A percentile compares a stretch with the other conserved stretches of the same genome.
Conservation (phyloP, 1,140 invertebrate species). For the Hylaeus volcanicus region DNA sequence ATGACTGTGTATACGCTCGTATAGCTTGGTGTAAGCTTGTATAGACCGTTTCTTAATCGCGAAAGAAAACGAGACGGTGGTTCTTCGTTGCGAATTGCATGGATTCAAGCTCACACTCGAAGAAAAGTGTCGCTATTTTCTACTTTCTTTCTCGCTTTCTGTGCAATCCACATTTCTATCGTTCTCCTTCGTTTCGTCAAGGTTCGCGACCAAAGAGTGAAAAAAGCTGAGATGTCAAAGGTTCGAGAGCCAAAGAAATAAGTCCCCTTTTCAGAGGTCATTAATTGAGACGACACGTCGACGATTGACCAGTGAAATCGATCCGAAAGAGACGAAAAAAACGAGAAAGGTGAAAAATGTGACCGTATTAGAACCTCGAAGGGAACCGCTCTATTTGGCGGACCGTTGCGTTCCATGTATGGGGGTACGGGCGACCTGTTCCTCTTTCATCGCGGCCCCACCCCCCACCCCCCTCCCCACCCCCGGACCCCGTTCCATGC, state of each 20-base stretch:
- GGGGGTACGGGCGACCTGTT: constrained; percentile 5
- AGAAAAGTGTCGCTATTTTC: no score
- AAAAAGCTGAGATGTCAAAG: neutral
- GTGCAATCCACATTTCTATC: no score
- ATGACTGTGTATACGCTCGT: constrained; percentile 43
- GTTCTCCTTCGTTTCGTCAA: no score
- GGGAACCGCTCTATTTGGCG: constrained; percentile 46
- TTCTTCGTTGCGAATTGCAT: neutral
- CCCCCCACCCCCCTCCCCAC: neutral
- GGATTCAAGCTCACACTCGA: no score
- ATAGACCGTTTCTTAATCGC: constrained; percentile 60
- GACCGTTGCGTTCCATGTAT: constrained; percentile 32
- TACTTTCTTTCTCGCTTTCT: no score
- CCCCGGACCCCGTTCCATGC: constrained; percentile 25
- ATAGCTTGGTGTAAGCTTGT: constrained; percentile 27
- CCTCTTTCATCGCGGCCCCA: constrained; percentile 1
- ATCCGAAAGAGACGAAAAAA: neutral
- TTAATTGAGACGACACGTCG: constrained; percentile 29
- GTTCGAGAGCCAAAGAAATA: neutral
- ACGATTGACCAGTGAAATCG: constrained; percentile 9
- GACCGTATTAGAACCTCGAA: constrained; percentile 37
- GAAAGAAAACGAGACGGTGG: constrained; percentile 39
- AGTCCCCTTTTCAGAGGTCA: neutral
- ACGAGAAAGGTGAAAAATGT: constrained; percentile 29
- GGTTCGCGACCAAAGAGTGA: neutral